phyloP scores from a whole-genome alignment of 2,113 vertebrate genomes.

The Mohoua ochrocephala region DNA sequence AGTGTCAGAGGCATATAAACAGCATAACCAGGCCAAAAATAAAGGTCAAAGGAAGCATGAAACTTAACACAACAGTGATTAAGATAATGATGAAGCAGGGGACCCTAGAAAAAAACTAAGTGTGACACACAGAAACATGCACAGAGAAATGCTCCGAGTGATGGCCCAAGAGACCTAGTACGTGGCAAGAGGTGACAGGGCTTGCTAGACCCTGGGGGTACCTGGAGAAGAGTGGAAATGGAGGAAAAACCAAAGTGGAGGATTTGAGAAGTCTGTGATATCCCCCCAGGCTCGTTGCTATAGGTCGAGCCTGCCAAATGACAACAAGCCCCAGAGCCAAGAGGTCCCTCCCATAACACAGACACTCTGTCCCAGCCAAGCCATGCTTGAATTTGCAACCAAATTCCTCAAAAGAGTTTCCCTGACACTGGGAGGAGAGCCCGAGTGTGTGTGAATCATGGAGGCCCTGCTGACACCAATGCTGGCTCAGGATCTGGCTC shows the following conservation, averaged over 20 bases:
- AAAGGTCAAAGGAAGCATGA: slow-evolving; percentile 81
- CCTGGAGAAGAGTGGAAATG: not conserved
- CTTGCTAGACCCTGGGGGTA: not conserved
- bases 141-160: not conserved
- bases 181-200: not conserved
- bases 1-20: slow-evolving; percentile 63
- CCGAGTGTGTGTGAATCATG: not conserved
- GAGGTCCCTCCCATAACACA: not conserved
- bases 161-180: not conserved
- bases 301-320: not conserved
- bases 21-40: slow-evolving; percentile 73
- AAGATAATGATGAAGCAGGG: slow-evolving; percentile 73
- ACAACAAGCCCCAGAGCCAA: not conserved
- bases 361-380: not conserved
- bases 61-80: slow-evolving; percentile 85
- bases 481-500: not conserved
- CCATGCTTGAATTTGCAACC: not conserved
- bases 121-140: not conserved
- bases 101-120: not conserved
- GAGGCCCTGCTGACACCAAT: not conserved
- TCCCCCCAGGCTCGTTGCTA: not conserved
- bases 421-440: not conserved
- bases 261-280: not conserved
- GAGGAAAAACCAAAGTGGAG: not conserved
- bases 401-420: slow-evolving; percentile 33